These are phyloP conservation scores for Sebastes baramenuke DNA, from an alignment of 2,797 vertebrate species.

Conservation along the genomic window DNA sequence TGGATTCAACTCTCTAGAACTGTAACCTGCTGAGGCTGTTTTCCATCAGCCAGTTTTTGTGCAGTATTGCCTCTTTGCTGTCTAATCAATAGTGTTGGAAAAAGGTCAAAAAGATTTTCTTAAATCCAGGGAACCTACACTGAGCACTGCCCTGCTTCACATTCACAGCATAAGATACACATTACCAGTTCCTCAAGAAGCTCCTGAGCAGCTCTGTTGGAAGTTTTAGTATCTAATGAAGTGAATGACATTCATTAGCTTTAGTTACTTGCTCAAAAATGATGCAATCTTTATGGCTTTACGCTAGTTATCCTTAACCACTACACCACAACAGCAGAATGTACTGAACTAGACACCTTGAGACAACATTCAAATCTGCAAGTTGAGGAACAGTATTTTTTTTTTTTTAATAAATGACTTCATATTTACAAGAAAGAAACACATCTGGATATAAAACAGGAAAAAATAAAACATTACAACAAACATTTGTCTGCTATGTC, in stretches of 20 bases:
- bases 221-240: neutral
- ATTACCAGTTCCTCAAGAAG: neutral
- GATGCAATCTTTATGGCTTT: neutral
- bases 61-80: neutral
- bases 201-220: neutral
- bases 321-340: slow-evolving; percentile 16
- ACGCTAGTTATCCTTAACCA: slow-evolving; percentile 29
- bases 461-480: slow-evolving; percentile 45
- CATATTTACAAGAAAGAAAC: slow-evolving; percentile 18
- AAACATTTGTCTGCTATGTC: slow-evolving; percentile 10
- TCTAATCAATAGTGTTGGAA: neutral
- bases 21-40: slow-evolving; percentile 1
- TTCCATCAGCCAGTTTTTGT: neutral
- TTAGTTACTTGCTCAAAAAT: neutral
- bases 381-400: neutral
- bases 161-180: neutral
- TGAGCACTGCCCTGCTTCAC: neutral
- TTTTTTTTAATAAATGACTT: slow-evolving; percentile 3
- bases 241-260: neutral
- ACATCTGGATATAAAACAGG: slow-evolving; percentile 25
- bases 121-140: neutral
- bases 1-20: neutral
- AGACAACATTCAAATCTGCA: neutral
- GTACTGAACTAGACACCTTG: neutral
- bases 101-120: neutral